These are phyloP conservation scores for Enteromius viviparus DNA, from an alignment of 2,797 vertebrate genomes.

Conservation along the genomic window DNA sequence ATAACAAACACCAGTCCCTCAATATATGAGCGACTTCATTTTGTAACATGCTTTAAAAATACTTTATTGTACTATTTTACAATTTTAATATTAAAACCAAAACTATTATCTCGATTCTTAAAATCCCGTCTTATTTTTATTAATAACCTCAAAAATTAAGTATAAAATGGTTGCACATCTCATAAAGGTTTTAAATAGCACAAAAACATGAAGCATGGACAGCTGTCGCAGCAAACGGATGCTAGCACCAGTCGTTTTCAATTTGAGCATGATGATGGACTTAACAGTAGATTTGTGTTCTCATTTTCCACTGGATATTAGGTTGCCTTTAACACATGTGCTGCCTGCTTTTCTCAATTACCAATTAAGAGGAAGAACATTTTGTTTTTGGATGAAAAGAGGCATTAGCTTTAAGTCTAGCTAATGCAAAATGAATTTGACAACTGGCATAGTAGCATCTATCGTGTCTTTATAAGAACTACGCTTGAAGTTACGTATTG, in stretches of 20 bases:
- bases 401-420: conserved; percentile 15
- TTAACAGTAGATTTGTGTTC: conserved; percentile 24
- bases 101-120: neutral
- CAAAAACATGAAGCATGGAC: conserved; percentile 14
- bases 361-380: conserved; percentile 37
- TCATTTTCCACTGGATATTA: conserved; percentile 31
- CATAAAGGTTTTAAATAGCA: conserved; percentile 33
- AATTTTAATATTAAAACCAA: neutral
- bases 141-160: conserved; percentile 10
- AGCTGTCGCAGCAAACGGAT: conserved; percentile 33
- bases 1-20: neutral
- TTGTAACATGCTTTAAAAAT: neutral
- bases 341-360: conserved; percentile 36
- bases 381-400: conserved; percentile 35
- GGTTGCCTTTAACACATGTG: conserved; percentile 29
- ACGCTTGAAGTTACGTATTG: conserved; percentile 7
- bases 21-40: neutral
- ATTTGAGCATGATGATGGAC: conserved; percentile 9
- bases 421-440: conserved; percentile 30
- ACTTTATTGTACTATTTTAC: neutral
- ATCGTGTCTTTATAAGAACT: conserved; percentile 27
- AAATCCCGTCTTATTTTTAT: neutral
- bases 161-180: conserved; percentile 19
- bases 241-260: conserved; percentile 16
- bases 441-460: conserved; percentile 14